phyloP scores from a whole-genome alignment of 1,140 invertebrate species.

The Homalodisca vitripennis region DNA sequence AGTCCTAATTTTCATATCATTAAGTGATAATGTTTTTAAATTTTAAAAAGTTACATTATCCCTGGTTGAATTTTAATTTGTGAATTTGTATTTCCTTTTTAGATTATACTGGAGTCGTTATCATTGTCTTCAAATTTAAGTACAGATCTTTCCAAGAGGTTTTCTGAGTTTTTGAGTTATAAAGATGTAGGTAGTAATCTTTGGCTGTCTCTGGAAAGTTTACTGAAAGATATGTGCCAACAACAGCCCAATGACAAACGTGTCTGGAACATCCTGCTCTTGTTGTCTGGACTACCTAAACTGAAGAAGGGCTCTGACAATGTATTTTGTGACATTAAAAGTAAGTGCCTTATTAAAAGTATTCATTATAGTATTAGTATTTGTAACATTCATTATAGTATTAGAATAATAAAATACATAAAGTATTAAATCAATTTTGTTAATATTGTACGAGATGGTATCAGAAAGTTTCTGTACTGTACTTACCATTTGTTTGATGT shows the following conservation, averaged over 20 bases:
- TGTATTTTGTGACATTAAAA: conserved; percentile 2
- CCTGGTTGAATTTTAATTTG: no score
- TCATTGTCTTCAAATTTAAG: not conserved
- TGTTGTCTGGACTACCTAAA: conserved; percentile 11
- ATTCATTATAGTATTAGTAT: no score
- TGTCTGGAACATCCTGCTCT: not conserved
- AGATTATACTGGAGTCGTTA: conserved; percentile 8
- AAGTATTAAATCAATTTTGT: no score
- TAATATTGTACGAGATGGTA: no score
- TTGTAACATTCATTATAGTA: no score
- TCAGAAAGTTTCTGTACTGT: no score
- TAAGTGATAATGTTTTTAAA: no score
- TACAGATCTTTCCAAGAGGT: not conserved
- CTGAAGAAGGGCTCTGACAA: conserved; percentile 11
- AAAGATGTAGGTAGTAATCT: not conserved
- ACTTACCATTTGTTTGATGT: no score
- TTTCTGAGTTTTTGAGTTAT: not conserved
- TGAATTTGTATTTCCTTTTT: no score
- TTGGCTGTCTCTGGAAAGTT: not conserved
- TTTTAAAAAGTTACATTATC: no score
- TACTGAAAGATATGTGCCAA: not conserved
- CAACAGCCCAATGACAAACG: not conserved
- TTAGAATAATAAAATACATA: no score
- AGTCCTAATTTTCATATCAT: no score
- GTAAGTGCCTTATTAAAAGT: not conserved